Conservation (phyloP, 1,140 invertebrate species). For the Drosophila nannoptera region DNA sequence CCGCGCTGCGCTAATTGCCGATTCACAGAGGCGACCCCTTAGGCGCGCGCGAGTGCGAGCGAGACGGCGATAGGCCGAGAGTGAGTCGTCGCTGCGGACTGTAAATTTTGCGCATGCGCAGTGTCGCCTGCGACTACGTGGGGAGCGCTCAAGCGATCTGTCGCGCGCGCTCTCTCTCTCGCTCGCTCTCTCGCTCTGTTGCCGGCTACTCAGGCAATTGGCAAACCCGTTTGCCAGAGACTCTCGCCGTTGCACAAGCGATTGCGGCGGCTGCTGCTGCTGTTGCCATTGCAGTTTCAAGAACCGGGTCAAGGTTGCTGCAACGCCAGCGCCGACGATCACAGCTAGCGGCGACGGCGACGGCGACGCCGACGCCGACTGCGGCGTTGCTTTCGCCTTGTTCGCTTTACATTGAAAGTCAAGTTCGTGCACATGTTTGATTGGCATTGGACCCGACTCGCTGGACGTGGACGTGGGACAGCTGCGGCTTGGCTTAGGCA, state of each 20-base stretch:
- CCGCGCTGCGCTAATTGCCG: slow-evolving; percentile 39
- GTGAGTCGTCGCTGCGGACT: slow-evolving; percentile 28
- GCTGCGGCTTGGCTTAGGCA: not conserved
- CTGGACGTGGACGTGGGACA: slow-evolving; percentile 18
- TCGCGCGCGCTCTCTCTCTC: no score
- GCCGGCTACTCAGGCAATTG: slow-evolving; percentile 40
- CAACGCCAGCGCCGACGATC: slow-evolving; percentile 13
- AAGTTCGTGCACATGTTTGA: slow-evolving; percentile 70
- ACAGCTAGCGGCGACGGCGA: slow-evolving; percentile 22
- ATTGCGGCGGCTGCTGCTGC: slow-evolving; percentile 28
- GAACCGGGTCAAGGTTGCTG: slow-evolving; percentile 75
- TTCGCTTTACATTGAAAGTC: slow-evolving; percentile 74
- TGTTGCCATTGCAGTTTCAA: slow-evolving; percentile 71
- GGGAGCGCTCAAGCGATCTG: no score
- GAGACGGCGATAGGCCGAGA: slow-evolving; percentile 20
- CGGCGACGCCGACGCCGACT: slow-evolving; percentile 1
- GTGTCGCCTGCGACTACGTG: slow-evolving; percentile 11
- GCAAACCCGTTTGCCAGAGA: slow-evolving; percentile 68
- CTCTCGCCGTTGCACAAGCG: slow-evolving; percentile 60
- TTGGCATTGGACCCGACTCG: slow-evolving; percentile 33
- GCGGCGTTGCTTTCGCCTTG: slow-evolving; percentile 66
- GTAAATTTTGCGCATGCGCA: slow-evolving; percentile 66
- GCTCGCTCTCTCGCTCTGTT: slow-evolving; percentile 24
- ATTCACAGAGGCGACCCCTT: slow-evolving; percentile 45
- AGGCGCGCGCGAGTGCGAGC: slow-evolving; percentile 25